These are phyloP conservation scores for Tenthredo mesomela DNA, from an alignment of 2,888 invertebrate genomes.

Conservation along the genomic window DNA sequence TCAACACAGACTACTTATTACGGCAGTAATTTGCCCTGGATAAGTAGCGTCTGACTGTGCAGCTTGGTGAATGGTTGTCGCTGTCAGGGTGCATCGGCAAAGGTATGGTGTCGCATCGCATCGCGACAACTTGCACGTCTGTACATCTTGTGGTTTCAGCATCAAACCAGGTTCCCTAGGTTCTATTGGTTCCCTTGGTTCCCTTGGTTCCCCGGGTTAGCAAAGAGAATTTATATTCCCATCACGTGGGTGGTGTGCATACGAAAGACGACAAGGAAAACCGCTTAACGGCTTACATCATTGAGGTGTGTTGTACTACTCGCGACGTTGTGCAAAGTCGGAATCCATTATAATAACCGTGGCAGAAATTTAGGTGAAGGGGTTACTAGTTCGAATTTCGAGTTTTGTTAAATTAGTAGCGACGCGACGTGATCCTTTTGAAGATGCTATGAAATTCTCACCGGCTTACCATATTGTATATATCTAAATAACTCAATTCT, in stretches of 20 bases:
- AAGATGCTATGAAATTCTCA: background rate
- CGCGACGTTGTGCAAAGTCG: constrained; percentile 7
- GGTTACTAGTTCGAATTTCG: background rate
- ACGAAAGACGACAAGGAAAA: constrained; percentile 36
- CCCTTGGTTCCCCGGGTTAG: background rate
- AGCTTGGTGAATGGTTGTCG: background rate
- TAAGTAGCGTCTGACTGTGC: constrained; percentile 18
- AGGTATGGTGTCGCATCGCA: background rate
- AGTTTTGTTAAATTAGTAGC: background rate
- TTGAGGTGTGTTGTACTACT: constrained; percentile 31
- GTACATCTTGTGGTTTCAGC: constrained; percentile 28
- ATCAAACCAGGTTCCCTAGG: background rate
- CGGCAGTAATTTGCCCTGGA: constrained; percentile 15
- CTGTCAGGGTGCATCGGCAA: constrained; percentile 6
- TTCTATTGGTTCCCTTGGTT: background rate
- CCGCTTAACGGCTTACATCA: constrained; percentile 39
- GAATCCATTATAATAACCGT: constrained; percentile 14
- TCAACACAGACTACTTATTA: constrained; percentile 22
- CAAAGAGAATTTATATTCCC: constrained; percentile 41
- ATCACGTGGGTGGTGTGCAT: constrained; percentile 30
- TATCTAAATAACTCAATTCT: background rate
- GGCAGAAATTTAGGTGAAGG: background rate
- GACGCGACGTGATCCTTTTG: background rate
- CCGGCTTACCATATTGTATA: background rate
- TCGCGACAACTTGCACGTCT: constrained; percentile 6